Percentiles rank a stretch among this genome's conserved stretches.
phyloP scores from a whole-genome alignment of 35 echinoderm and acorn worm species.

The Patiria miniata region DNA sequence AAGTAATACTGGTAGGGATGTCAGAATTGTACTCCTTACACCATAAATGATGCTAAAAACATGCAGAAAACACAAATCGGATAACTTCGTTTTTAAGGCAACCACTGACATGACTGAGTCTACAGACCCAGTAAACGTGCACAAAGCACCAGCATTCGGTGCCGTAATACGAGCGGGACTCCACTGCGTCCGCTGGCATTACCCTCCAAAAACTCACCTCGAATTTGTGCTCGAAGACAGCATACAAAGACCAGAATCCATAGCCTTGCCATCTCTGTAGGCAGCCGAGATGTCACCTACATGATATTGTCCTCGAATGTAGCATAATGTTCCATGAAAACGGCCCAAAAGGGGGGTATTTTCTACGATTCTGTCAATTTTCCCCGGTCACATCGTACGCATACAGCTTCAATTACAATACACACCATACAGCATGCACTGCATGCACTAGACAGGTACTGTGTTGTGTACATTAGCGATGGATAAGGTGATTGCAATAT shows the following conservation, averaged over 20 bases:
- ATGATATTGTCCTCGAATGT: not conserved
- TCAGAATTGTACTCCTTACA: too few relatives aligned
- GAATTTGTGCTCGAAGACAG: conserved; percentile 20
- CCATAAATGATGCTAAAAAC: too few relatives aligned
- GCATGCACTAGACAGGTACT: conserved; percentile 18
- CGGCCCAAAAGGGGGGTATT: not conserved
- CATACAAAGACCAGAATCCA: conserved; percentile 15
- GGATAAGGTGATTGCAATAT: not conserved
- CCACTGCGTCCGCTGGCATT: not conserved
- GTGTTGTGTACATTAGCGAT: conserved; percentile 31
- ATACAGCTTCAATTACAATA: too few relatives aligned
- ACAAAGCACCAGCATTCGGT: not conserved
- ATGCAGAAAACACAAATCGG: too few relatives aligned
- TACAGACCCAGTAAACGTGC: not conserved
- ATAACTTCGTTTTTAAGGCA: too few relatives aligned
- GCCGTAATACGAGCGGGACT: not conserved
- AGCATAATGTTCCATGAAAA: conserved; percentile 11
- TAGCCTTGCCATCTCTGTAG: conserved; percentile 17
- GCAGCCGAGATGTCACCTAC: conserved; percentile 17
- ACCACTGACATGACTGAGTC: too few relatives aligned
- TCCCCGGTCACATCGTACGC: too few relatives aligned
- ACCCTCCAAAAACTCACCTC: not conserved
- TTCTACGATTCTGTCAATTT: not conserved
- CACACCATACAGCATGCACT: not conserved
- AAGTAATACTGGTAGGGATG: too few relatives aligned